Evolutionary conservation across 2,888 invertebrate genomes (phyloP).

Genomic region (Cheilosia vulpina): DNA sequence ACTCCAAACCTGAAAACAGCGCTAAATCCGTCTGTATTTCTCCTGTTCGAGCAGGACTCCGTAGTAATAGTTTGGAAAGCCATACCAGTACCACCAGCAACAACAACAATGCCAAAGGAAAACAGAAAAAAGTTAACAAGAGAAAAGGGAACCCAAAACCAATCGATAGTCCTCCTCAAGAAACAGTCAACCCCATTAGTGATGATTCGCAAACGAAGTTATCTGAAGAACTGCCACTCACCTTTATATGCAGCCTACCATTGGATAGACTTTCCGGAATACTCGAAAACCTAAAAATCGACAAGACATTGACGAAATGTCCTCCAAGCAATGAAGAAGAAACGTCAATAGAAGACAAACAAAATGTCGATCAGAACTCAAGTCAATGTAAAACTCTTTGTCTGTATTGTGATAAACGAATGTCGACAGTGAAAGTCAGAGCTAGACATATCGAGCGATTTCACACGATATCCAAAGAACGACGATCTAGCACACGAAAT

Average conservation of each 20-base stretch:
- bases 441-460: conserved; percentile 83
- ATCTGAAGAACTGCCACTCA: conserved; percentile 66
- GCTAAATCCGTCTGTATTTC: conserved; percentile 53
- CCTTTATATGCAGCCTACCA: conserved; percentile 82
- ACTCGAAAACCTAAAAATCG: conserved; percentile 79
- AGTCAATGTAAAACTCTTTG: conserved; percentile 80
- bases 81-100: conserved; percentile 72
- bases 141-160: conserved; percentile 41
- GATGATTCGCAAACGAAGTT: conserved; percentile 32
- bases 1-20: conserved; percentile 43
- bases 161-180: conserved; percentile 42
- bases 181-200: conserved; percentile 29
- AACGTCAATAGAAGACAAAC: conserved; percentile 39
- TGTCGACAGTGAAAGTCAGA: conserved; percentile 82
- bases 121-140: conserved; percentile 57
- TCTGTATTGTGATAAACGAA: conserved; percentile 84
- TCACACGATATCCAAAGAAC: conserved; percentile 82
- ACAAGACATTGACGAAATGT: conserved; percentile 46
- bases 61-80: conserved; percentile 76
- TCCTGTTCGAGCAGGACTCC: conserved; percentile 69
- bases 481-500: conserved; percentile 81
- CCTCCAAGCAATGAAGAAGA: conserved; percentile 36
- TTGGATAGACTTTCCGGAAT: conserved; percentile 81
- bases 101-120: conserved; percentile 72
- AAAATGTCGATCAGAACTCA: conserved; percentile 50